phyloP scores from a whole-genome alignment of 1,140 invertebrate species.

The Thaumetopoea pityocampa region DNA sequence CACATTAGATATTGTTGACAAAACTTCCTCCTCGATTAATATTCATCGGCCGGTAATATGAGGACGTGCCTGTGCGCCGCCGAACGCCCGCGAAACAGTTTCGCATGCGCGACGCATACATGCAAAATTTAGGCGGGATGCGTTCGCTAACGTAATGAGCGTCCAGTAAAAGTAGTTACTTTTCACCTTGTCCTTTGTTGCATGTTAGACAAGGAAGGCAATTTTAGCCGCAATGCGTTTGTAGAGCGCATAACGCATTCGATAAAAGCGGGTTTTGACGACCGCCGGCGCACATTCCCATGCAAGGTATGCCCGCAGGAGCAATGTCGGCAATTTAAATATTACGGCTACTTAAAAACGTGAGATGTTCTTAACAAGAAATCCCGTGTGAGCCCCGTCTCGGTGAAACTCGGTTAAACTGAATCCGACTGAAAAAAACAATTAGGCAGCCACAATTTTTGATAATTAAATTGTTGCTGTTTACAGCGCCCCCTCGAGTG shows the following conservation, averaged over 20 bases:
- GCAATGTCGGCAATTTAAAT: constrained; percentile 71
- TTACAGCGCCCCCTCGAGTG: constrained; percentile 25
- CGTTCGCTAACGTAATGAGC: constrained; percentile 59
- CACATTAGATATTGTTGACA: constrained; percentile 74
- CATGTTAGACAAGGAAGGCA: constrained; percentile 53
- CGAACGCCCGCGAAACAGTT: constrained; percentile 42
- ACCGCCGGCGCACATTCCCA: constrained; percentile 66
- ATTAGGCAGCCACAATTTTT: constrained; percentile 63
- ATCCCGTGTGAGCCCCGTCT: constrained; percentile 59
- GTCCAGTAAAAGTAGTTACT: constrained; percentile 58
- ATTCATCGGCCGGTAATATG: constrained; percentile 68
- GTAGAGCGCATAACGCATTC: constrained; percentile 57
- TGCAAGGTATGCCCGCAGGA: constrained; percentile 67
- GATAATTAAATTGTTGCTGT: constrained; percentile 64
- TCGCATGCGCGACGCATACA: constrained; percentile 68
- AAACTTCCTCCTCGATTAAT: constrained; percentile 72
- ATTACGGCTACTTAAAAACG: constrained; percentile 72
- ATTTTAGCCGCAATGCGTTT: constrained; percentile 37
- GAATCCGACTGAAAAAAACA: constrained; percentile 57
- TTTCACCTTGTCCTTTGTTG: constrained; percentile 36
- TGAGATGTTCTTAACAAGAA: constrained; percentile 67
- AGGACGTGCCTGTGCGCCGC: constrained; percentile 57
- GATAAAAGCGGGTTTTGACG: constrained; percentile 64
- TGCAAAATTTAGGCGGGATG: constrained; percentile 75
- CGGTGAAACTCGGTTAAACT: constrained; percentile 54